Conservation (phyloP, 2,113 vertebrate species). For the Bujurquina vittata region DNA sequence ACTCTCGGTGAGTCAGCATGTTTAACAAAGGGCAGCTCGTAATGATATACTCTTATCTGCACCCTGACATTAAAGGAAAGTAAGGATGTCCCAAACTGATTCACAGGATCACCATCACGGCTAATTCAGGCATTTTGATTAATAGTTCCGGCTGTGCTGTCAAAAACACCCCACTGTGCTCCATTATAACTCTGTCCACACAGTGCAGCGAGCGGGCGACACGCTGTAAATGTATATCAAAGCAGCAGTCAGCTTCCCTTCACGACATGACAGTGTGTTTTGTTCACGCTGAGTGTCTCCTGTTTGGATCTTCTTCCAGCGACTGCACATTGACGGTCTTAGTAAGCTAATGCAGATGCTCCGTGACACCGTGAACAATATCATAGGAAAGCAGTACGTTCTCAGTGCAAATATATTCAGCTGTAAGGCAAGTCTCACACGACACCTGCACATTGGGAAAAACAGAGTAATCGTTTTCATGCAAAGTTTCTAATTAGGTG, state of each 20-base stretch:
- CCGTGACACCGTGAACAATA: background rate
- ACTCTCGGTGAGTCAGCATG: slow-evolving; percentile 2
- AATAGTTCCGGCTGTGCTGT: background rate
- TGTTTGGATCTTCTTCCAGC: background rate
- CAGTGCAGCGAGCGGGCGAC: background rate
- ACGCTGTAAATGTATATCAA: background rate
- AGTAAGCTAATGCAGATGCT: background rate
- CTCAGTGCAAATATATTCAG: background rate
- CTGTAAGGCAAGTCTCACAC: background rate
- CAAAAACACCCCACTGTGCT: slow-evolving; percentile 6
- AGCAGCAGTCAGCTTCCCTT: slow-evolving; percentile 1
- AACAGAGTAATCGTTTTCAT: background rate
- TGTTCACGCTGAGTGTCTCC: background rate
- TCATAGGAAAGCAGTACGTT: background rate
- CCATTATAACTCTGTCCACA: slow-evolving; percentile 9
- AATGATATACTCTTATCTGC: background rate
- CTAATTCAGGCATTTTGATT: slow-evolving; percentile 12
- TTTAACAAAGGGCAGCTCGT: background rate
- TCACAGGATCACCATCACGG: background rate
- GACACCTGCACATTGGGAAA: background rate
- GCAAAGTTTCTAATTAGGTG: background rate
- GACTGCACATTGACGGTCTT: background rate
- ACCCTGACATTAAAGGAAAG: slow-evolving; percentile 10
- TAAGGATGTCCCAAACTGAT: background rate
- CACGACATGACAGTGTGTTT: background rate